Percentiles rank a stretch among this genome's conserved stretches.
Evolutionary conservation across 2,888 invertebrate genomes (phyloP).

Genomic region (Diadromus collaris): DNA sequence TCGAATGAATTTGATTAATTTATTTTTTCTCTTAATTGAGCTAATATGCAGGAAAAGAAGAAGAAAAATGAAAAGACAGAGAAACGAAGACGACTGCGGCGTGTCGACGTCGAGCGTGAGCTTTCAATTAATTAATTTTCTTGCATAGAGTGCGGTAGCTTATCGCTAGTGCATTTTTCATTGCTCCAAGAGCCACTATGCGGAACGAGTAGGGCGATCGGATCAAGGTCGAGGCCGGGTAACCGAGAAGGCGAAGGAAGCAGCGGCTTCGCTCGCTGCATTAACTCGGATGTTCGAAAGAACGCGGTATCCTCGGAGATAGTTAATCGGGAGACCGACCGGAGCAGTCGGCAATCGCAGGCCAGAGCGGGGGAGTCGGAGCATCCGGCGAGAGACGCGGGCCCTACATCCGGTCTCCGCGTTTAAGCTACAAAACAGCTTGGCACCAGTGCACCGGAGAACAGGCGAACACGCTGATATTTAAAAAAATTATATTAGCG

Average conservation of each 20-base stretch:
- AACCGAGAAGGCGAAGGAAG: constrained; percentile 23
- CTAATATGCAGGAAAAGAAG: not conserved
- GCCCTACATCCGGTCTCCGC: constrained; percentile 60
- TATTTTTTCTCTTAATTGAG: not conserved
- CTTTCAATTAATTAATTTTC: constrained; percentile 6
- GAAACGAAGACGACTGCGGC: not conserved
- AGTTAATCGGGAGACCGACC: constrained; percentile 40
- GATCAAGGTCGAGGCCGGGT: constrained; percentile 44
- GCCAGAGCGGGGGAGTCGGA: constrained; percentile 49
- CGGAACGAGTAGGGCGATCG: constrained; percentile 51
- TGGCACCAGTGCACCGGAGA: not conserved
- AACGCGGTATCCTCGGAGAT: constrained; percentile 50
- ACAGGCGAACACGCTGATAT: constrained; percentile 4
- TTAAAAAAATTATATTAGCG: too few species aligned
- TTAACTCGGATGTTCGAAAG: constrained; percentile 43
- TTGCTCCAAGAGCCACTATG: constrained; percentile 21
- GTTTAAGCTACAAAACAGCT: not conserved
- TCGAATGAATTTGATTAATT: constrained; percentile 35
- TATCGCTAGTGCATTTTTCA: constrained; percentile 26
- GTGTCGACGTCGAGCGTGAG: not conserved
- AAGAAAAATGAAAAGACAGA: not conserved
- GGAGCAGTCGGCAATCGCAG: constrained; percentile 45
- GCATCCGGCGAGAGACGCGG: constrained; percentile 56
- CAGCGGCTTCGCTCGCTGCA: not conserved
- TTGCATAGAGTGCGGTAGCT: not conserved